A percentile compares a stretch with the other conserved stretches of the same genome.
Conservation (phyloP, 2,797 vertebrate species). For the Chiroxiphia lanceolata region DNA sequence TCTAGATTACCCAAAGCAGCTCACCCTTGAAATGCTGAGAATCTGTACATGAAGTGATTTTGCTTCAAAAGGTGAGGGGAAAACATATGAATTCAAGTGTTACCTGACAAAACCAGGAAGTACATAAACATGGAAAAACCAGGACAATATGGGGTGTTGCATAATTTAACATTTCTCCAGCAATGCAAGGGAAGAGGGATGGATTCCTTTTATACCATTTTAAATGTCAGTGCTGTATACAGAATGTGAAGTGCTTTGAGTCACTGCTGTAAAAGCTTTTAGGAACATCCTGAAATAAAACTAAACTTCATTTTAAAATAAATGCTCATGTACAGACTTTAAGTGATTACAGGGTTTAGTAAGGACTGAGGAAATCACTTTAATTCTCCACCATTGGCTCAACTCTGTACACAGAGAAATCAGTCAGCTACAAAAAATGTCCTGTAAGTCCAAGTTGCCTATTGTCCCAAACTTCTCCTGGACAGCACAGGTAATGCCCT, state of each 20-base stretch:
- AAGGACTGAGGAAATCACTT: background rate
- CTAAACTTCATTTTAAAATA: conserved; percentile 24
- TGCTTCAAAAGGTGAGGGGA: background rate
- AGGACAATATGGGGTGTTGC: background rate
- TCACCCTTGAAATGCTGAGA: background rate
- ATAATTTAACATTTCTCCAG: background rate
- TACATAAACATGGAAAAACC: background rate
- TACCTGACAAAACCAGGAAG: background rate
- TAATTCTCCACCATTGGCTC: background rate
- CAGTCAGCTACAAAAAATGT: background rate
- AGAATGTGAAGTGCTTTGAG: conserved; percentile 35
- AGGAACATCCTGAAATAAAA: conserved; percentile 5
- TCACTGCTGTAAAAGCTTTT: background rate
- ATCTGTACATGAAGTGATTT: background rate
- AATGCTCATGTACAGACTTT: background rate
- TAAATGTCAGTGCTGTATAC: background rate
- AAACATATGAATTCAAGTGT: background rate
- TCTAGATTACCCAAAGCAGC: background rate
- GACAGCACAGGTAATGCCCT: background rate
- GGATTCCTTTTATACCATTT: background rate
- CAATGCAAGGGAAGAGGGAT: background rate
- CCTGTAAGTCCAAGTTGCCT: background rate
- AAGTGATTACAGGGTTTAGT: background rate
- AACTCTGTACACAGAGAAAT: background rate
- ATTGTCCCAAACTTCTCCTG: background rate